These are phyloP conservation scores for Pygoscelis adeliae DNA, from an alignment of 2,113 vertebrate genomes.

Conservation along the genomic window DNA sequence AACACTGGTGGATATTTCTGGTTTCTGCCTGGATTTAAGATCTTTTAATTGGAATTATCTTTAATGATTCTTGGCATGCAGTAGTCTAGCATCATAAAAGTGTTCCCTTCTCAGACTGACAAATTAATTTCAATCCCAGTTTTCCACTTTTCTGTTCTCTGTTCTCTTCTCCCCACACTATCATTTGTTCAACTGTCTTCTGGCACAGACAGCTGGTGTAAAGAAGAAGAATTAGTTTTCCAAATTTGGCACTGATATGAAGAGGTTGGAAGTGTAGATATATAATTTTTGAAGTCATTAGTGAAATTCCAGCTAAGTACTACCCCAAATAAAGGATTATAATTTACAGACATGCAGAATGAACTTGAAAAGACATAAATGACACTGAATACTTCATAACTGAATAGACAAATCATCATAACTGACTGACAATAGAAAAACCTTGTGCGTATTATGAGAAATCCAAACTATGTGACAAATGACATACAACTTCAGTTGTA, in stretches of 20 bases:
- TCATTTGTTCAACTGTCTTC: background rate
- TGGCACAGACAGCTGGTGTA: background rate
- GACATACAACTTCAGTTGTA: background rate
- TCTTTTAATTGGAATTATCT: background rate
- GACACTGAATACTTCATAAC: background rate
- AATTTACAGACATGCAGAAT: slow-evolving; percentile 15
- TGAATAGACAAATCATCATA: background rate
- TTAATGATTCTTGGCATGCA: background rate
- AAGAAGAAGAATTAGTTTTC: slow-evolving; percentile 27
- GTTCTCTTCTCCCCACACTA: background rate
- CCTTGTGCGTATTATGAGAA: background rate
- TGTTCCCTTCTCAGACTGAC: background rate
- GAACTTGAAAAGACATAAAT: slow-evolving; percentile 16
- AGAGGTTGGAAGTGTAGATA: background rate
- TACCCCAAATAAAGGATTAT: background rate
- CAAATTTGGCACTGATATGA: background rate
- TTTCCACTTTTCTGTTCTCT: background rate
- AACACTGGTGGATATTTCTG: background rate
- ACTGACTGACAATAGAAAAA: background rate
- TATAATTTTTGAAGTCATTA: background rate
- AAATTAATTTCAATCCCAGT: background rate
- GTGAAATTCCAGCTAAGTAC: slow-evolving; percentile 1
- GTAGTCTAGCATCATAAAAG: background rate
- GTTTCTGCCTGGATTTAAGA: background rate
- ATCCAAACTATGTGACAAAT: background rate